A percentile compares a stretch with the other conserved stretches of the same genome.
Conservation (phyloP, 2,797 vertebrate genomes). For the Chiloscyllium punctatum region DNA sequence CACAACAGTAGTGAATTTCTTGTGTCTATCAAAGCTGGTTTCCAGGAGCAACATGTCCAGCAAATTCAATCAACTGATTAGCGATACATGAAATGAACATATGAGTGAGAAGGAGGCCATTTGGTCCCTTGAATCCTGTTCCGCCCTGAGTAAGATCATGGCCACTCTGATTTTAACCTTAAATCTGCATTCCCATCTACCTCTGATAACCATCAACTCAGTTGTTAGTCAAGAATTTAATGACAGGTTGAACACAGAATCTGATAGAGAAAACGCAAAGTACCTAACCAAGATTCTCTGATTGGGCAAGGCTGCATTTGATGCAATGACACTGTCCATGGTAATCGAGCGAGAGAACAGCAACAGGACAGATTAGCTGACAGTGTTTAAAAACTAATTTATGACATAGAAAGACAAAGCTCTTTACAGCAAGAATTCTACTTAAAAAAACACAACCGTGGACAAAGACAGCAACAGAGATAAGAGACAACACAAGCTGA, state of each 20-base stretch:
- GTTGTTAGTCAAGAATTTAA: too few species aligned
- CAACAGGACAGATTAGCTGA: not conserved
- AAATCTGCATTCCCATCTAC: too few species aligned
- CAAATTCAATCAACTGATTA: not conserved
- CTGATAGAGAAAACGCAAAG: not conserved
- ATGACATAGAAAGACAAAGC: not conserved
- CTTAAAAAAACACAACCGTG: not conserved
- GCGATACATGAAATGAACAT: not conserved
- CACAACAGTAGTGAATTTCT: too few species aligned
- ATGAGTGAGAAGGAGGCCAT: too few species aligned
- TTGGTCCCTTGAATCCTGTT: too few species aligned
- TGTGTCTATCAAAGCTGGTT: too few species aligned
- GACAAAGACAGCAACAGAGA: not conserved
- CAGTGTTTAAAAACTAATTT: not conserved
- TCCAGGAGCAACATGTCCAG: too few species aligned
- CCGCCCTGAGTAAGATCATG: too few species aligned
- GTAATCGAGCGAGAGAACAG: not conserved
- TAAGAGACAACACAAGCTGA: not conserved
- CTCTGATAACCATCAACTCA: too few species aligned
- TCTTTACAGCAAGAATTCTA: not conserved
- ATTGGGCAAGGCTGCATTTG: not conserved
- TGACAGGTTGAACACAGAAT: not conserved
- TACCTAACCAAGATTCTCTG: not conserved
- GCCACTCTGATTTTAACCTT: too few species aligned
- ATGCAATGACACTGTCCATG: not conserved